phyloP scores from a whole-genome alignment of 2,797 vertebrate species.

The Semotilus atromaculatus region DNA sequence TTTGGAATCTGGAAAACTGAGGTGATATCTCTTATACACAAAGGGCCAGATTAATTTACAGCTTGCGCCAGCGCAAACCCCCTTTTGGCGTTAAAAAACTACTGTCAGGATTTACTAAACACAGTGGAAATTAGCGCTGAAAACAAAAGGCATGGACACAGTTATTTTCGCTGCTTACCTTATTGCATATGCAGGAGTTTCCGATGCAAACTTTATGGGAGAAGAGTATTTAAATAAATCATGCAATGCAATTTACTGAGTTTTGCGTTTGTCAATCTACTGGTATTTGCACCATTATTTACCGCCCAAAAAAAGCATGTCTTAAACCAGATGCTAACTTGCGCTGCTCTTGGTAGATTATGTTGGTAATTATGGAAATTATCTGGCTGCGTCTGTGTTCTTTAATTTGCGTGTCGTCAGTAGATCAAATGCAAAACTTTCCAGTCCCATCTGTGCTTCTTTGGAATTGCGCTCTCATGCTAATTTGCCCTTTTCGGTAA shows the following conservation, averaged over 20 bases:
- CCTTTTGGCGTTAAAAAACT: too few relatives aligned
- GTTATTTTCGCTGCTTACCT: too few relatives aligned
- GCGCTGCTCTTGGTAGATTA: background rate
- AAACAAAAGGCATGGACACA: too few relatives aligned
- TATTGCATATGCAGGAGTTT: too few relatives aligned
- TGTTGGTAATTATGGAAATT: background rate
- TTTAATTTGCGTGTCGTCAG: background rate
- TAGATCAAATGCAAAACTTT: background rate
- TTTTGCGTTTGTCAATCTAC: too few relatives aligned
- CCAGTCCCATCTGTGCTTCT: background rate
- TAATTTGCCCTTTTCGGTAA: background rate
- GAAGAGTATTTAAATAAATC: background rate
- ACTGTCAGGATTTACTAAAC: too few relatives aligned
- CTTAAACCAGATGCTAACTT: background rate
- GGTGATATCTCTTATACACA: conserved; percentile 16
- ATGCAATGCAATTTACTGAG: background rate
- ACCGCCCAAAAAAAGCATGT: too few relatives aligned
- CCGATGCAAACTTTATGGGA: background rate
- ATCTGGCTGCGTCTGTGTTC: background rate
- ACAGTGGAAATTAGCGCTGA: too few relatives aligned
- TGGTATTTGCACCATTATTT: background rate
- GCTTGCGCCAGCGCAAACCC: too few relatives aligned
- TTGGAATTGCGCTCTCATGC: background rate
- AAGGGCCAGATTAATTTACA: background rate
- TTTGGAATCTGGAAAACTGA: conserved; percentile 43